phyloP scores from a whole-genome alignment of 2,797 vertebrate genomes.

The Coregonus sp. region DNA sequence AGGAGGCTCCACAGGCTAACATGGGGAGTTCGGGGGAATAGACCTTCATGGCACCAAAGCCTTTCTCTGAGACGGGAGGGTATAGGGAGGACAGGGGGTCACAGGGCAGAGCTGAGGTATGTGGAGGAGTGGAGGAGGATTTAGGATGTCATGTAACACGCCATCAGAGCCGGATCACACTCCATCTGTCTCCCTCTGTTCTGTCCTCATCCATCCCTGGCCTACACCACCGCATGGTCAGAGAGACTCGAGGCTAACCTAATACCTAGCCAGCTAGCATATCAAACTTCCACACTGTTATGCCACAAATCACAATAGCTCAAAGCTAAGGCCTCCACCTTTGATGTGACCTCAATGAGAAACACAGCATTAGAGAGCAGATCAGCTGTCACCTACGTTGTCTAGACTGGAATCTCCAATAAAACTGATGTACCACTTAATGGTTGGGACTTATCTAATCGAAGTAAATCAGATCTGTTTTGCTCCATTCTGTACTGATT shows the following conservation, averaged over 20 bases:
- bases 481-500: neutral
- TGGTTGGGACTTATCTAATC: conserved; percentile 1
- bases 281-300: conserved; percentile 52
- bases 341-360: conserved; percentile 47
- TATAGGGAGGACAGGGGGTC: conserved; percentile 42
- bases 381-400: conserved; percentile 30
- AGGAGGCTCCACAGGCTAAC: conserved; percentile 40
- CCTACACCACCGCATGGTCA: neutral
- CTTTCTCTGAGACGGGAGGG: conserved; percentile 45
- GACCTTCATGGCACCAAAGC: conserved; percentile 53
- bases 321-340: conserved; percentile 36
- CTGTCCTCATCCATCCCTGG: neutral
- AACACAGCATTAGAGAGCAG: conserved; percentile 48
- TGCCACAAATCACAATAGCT: conserved; percentile 60
- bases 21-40: conserved; percentile 43
- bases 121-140: conserved; percentile 10
- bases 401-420: neutral
- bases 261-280: conserved; percentile 13
- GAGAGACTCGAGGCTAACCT: neutral
- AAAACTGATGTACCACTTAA: conserved; percentile 7
- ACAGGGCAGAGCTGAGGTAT: conserved; percentile 50
- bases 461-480: neutral
- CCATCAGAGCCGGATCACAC: neutral
- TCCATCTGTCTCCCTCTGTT: neutral
- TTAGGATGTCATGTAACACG: neutral